Conservation (phyloP, 2,113 vertebrate genomes). For the Eudorcas thomsonii region DNA sequence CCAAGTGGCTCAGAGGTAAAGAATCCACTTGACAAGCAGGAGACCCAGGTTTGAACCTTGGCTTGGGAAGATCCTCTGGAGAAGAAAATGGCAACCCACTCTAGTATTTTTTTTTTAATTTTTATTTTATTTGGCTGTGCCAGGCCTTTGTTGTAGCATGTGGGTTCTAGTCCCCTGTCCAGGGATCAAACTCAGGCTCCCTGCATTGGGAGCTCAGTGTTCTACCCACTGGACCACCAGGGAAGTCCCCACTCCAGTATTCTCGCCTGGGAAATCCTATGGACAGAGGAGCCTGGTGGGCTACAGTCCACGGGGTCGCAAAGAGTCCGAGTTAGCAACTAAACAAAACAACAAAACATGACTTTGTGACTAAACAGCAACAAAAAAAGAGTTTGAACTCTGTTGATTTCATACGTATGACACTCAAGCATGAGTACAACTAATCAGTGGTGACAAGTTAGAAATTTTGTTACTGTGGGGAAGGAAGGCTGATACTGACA, state of each 20-base stretch:
- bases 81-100: background rate
- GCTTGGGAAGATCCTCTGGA: background rate
- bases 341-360: background rate
- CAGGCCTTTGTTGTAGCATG: background rate
- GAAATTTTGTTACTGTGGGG: background rate
- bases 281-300: background rate
- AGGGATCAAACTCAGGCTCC: background rate
- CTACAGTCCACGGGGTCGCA: background rate
- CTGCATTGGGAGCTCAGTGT: background rate
- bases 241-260: background rate
- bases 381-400: background rate
- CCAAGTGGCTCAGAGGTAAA: background rate
- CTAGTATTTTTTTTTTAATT: background rate
- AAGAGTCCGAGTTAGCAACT: background rate
- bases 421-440: background rate
- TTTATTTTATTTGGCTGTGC: background rate
- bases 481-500: background rate
- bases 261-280: background rate
- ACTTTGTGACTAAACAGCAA: background rate
- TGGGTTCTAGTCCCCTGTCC: background rate
- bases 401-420: background rate
- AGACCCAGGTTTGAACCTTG: background rate
- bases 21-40: background rate
- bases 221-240: background rate
- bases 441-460: background rate